Base-by-base conservation (phyloP, 1,140 invertebrate genomes). In the Drosophila kohkoa region DNA sequence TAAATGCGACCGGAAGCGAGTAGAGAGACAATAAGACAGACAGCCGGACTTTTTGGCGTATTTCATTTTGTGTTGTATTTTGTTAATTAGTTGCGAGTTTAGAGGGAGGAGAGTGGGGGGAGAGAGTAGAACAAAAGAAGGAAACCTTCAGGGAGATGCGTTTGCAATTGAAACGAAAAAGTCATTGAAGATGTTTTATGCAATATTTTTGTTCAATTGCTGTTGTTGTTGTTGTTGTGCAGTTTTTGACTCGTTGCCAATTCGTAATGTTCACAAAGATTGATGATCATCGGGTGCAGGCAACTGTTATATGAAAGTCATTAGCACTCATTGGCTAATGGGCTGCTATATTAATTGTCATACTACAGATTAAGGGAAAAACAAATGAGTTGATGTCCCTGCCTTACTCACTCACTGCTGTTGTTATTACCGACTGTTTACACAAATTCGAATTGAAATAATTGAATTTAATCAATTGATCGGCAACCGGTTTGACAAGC, bases 1-100 rank as follows among this genome's bases (percentile, higher is more conserved):
- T 64, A 64, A 67, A 68, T 52, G 43, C 54, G 52, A 73, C 77
- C 81, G 81, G 81, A 82, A 82, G 55, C n/a, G 28, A 30, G 28
- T 55, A 30, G 70, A 52, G 32, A 35, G 45, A 70, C 3, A 13
- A n/a, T 13, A 3, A 70, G 46, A 57, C 59, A 41, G 48, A 74
- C 51, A 65, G 13, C 57, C 51, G 15, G 11, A 80, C 55, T 38
- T 62, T 66, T 62, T 64, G 62, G 30, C 58, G 25, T 28, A 30
- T 63, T 58, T 46, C 5, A 35, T 30, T 60, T 59, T 59, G 10
- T 59, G 6, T 54, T 54, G 25, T 48, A 25, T 63, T 32, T 30
- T 25, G 58, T 63, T 75, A 75, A 75, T 70, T 75, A 63, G 72
- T 63, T 35, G 20, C 20, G 16, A 46, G 63, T 46, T 35, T 30